Base-by-base conservation (phyloP, 2,888 invertebrate genomes). In the Campoplex capitator region DNA sequence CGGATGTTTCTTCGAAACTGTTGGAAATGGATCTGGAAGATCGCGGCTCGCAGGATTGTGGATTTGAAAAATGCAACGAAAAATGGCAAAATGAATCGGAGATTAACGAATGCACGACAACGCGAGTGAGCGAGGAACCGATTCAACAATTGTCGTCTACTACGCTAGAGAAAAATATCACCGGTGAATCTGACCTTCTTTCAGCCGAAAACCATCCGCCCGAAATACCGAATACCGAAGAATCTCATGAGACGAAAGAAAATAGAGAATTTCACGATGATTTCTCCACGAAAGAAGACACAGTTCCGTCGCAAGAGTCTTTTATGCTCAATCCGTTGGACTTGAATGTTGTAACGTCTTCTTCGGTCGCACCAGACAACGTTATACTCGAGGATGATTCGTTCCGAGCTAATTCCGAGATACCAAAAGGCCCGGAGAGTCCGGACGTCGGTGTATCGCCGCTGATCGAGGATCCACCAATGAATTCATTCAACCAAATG, bases 241-340 rank as follows among this genome's bases (percentile, higher is more conserved):
- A 70, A 13, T 65, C 79, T 35, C 18, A 65, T 32, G 45, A 48
- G 6, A 7, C 65, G 45, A 83, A 70, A 4, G 68, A 79, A 28
- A 9, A 45, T 4, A 56, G 45, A n/a, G 58, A 58, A 70, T 56
- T 70, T 7, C 54, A 84, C 54, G n/a, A 65, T 8, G 81, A 84
- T 54, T 48, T 84, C 23, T 67, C 54, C 13, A 51, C 78, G 4
- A 54, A 75, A 4, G 82, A 71, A 0, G 56, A 78, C 16, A 16
- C 45, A 28, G 16, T 32, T 2, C 67, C 62, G 13, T 16, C 38
- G 0, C 18, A 82, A 62, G 86, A 79, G 18, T 51, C 67, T 3
- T 68, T 88, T n/a, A 71, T 88, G 65, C 83, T 73, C 1, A 89
- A 89, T 85, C 88, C 89, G 18, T 54, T 88, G 23, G 86, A 83